Evolutionary conservation across 2,113 vertebrate species (phyloP).

Genomic region (Xerus inauris): DNA sequence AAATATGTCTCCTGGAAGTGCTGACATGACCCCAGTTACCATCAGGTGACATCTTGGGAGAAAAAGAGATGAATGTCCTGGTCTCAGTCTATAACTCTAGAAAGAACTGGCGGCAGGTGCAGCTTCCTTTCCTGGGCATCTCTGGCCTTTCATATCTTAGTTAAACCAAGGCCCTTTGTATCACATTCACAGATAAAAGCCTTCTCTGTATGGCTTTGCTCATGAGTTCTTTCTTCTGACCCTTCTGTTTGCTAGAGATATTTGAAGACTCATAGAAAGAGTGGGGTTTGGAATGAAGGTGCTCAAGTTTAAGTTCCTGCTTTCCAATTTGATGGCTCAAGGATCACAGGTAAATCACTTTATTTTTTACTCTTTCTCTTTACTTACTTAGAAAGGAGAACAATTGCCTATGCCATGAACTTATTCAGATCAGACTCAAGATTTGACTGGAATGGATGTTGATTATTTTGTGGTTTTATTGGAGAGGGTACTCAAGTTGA

Average conservation of each 20-base stretch:
- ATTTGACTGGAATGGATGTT: neutral
- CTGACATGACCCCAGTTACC: conserved; percentile 45
- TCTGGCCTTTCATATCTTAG: neutral
- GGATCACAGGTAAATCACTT: neutral
- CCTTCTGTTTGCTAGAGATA: neutral
- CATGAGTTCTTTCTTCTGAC: neutral
- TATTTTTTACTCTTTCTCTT: neutral
- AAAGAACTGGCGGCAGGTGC: neutral
- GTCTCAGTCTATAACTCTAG: conserved; percentile 33
- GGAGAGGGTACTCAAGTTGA: neutral
- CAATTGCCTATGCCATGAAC: neutral
- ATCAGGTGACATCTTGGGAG: conserved; percentile 36
- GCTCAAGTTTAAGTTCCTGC: neutral
- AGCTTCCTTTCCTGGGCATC: neutral
- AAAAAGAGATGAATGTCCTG: conserved; percentile 43
- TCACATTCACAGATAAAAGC: neutral
- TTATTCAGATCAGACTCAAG: neutral
- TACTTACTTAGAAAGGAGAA: neutral
- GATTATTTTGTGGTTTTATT: neutral
- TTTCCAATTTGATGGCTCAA: conserved; percentile 13
- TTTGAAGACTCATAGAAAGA: neutral
- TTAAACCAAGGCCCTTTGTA: neutral
- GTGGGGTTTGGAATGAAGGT: neutral
- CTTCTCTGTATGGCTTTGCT: neutral
- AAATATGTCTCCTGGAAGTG: conserved; percentile 62